These are phyloP conservation scores for Acleris cristana DNA, from an alignment of 2,888 invertebrate genomes.

Conservation along the genomic window DNA sequence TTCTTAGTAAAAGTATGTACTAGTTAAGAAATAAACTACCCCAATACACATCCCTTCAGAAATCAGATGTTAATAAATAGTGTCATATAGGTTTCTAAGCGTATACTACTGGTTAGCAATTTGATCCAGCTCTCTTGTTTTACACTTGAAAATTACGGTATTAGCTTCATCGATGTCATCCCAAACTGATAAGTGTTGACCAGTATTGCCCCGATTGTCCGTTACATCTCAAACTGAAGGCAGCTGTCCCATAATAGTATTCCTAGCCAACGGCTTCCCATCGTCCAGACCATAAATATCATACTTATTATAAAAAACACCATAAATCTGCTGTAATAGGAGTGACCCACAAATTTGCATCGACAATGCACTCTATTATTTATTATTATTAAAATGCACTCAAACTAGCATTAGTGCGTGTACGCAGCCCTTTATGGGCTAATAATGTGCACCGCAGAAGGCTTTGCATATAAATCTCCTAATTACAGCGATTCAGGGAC, in stretches of 20 bases:
- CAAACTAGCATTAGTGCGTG: constrained; percentile 71
- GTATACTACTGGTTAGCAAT: no score
- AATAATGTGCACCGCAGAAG: constrained; percentile 80
- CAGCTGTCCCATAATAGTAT: constrained; percentile 35
- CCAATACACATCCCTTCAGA: no score
- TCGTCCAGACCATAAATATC: constrained; percentile 71
- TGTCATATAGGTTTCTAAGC: no score
- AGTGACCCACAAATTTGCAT: constrained; percentile 75
- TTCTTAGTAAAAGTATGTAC: no score
- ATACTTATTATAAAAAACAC: constrained; percentile 68
- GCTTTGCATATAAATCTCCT: constrained; percentile 83
- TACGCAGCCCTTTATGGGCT: constrained; percentile 71
- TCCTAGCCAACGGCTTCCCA: constrained; percentile 53
- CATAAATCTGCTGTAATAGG: constrained; percentile 78
- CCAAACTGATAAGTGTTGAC: neutral
- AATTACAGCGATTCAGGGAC: constrained; percentile 73
- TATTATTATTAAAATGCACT: constrained; percentile 50
- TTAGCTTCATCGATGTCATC: neutral
- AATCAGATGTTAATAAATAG: no score
- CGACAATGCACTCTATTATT: constrained; percentile 48
- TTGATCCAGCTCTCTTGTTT: no score
- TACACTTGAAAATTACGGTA: no score
- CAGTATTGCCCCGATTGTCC: neutral
- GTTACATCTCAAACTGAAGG: constrained; percentile 9
- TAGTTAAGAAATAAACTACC: no score